Conservation (phyloP, 2,888 invertebrate species). For the Criorhina ranunculi region DNA sequence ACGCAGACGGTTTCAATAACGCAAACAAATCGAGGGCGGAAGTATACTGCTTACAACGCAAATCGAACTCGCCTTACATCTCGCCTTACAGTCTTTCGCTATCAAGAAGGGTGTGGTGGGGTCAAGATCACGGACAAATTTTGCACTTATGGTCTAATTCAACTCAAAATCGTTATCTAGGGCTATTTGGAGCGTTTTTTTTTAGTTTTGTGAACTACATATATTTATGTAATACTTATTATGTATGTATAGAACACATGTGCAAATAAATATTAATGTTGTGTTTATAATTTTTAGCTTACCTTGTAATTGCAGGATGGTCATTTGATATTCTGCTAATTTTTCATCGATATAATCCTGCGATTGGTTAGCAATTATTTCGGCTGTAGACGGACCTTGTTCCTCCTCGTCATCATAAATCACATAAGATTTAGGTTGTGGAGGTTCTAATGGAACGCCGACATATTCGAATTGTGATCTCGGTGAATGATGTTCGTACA, state of each 20-base stretch:
- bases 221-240: too few species aligned
- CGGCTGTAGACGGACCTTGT: conserved; percentile 93
- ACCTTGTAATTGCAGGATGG: conserved; percentile 96
- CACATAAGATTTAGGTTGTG: conserved; percentile 87
- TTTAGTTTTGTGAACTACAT: too few species aligned
- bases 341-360: conserved; percentile 98
- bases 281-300: conserved; percentile 80
- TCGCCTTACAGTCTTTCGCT: too few species aligned
- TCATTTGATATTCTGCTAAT: conserved; percentile 96
- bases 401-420: conserved; percentile 89
- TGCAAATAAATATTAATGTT: background rate
- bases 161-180: too few species aligned
- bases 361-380: conserved; percentile 96
- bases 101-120: too few species aligned
- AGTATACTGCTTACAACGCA: too few species aligned
- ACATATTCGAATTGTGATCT: conserved; percentile 84
- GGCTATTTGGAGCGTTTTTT: too few species aligned
- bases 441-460: conserved; percentile 91
- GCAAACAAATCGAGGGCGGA: too few species aligned
- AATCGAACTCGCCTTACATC: too few species aligned
- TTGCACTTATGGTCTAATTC: too few species aligned
- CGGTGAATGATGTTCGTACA: conserved; percentile 80
- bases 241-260: background rate
- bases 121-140: too few species aligned
- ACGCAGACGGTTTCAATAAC: too few species aligned